Conservation (phyloP, 2,888 invertebrate genomes). For the Cheilosia vernalis region DNA sequence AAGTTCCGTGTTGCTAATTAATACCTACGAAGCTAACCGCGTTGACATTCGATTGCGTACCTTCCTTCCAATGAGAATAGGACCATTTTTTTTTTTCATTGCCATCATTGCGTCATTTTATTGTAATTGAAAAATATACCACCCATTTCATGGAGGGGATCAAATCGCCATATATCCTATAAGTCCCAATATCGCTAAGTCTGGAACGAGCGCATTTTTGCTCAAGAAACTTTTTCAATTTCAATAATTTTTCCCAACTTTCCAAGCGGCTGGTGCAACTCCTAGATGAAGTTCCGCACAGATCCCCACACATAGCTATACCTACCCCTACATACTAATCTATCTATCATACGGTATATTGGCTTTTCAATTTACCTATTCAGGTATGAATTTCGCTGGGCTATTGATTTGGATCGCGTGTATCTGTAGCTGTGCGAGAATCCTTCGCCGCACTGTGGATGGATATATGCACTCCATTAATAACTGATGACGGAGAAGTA, state of each 20-base stretch:
- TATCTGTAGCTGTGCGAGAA: neutral
- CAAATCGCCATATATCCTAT: slow-evolving; percentile 2
- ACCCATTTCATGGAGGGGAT: slow-evolving; percentile 6
- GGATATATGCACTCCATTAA: slow-evolving; percentile 66
- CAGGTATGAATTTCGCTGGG: slow-evolving; percentile 56
- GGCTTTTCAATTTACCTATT: slow-evolving; percentile 64
- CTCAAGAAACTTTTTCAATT: slow-evolving; percentile 43
- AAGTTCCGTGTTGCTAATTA: neutral
- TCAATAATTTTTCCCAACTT: slow-evolving; percentile 46
- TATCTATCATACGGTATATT: slow-evolving; percentile 15
- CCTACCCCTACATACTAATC: slow-evolving; percentile 23
- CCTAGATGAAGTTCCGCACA: slow-evolving; percentile 30
- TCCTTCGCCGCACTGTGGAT: slow-evolving; percentile 32
- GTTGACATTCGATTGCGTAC: neutral
- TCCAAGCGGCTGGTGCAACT: neutral
- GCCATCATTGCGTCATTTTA: slow-evolving; percentile 28
- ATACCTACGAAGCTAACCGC: neutral
- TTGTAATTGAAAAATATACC: slow-evolving; percentile 8
- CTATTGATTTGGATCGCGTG: neutral
- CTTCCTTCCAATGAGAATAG: neutral
- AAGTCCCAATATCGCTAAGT: neutral
- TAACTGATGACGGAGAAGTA: slow-evolving; percentile 67
- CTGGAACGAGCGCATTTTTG: neutral
- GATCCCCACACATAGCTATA: neutral
- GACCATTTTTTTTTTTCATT: slow-evolving; percentile 33